Percentiles rank a stretch among this genome's conserved stretches.
Conservation (phyloP, 2,113 vertebrate species). For the Silurus meridionalis region DNA sequence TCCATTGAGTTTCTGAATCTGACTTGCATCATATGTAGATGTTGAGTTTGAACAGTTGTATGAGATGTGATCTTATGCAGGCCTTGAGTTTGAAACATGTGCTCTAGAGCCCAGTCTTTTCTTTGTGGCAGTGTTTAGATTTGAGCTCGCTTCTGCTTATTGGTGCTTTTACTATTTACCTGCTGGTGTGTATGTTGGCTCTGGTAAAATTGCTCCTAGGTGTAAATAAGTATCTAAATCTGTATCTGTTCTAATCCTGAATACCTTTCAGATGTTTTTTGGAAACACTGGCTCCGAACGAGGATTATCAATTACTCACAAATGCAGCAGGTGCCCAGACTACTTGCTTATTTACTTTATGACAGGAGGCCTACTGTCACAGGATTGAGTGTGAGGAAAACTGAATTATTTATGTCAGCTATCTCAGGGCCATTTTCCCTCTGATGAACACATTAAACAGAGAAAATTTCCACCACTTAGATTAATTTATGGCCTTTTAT, state of each 20-base stretch:
- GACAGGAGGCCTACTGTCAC: neutral
- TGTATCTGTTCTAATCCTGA: neutral
- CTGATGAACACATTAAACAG: neutral
- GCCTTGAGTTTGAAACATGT: neutral
- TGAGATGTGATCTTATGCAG: neutral
- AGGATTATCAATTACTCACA: neutral
- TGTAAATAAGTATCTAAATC: neutral
- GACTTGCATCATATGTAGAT: too few species aligned
- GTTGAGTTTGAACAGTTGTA: neutral
- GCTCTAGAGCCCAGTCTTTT: neutral
- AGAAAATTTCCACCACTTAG: neutral
- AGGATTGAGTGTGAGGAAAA: neutral
- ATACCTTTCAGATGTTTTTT: neutral
- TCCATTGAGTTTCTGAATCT: too few species aligned
- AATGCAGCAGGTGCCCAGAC: neutral
- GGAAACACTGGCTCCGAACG: neutral
- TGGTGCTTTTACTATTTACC: neutral
- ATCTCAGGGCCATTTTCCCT: neutral
- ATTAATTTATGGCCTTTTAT: conserved; percentile 1
- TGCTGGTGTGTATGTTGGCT: neutral
- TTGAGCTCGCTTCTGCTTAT: too few species aligned
- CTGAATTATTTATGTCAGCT: neutral
- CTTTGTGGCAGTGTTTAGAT: neutral
- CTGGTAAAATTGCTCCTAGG: neutral
- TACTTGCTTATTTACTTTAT: neutral